Evolutionary conservation across 2,113 vertebrate species (phyloP).

Genomic region (Melanerpes formicivorus): DNA sequence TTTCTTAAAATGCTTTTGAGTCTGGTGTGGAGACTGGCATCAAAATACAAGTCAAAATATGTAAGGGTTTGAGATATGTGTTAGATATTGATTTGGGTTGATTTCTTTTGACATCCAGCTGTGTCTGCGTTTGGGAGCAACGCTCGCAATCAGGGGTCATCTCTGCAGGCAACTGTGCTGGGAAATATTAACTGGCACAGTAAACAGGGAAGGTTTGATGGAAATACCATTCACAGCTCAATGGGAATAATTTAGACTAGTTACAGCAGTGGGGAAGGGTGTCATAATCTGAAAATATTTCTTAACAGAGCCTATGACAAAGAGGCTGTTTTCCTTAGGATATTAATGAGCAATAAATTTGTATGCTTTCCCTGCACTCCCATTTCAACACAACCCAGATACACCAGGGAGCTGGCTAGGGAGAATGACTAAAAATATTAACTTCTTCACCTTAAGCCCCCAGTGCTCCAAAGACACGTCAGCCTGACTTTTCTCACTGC

Average conservation of each 20-base stretch:
- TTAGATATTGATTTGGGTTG: constrained; percentile 41
- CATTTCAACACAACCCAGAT: not conserved
- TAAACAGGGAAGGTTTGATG: not conserved
- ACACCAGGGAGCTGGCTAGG: not conserved
- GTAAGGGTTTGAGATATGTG: constrained; percentile 23
- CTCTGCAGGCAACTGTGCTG: constrained; percentile 47
- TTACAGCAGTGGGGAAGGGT: not conserved
- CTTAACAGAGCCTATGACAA: constrained; percentile 42
- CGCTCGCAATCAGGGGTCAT: constrained; percentile 50
- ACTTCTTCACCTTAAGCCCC: not conserved
- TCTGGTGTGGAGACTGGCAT: constrained; percentile 53
- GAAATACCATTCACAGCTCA: constrained; percentile 42
- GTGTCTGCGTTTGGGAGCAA: constrained; percentile 41
- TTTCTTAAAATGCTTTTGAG: constrained; percentile 40
- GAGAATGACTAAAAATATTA: constrained; percentile 16
- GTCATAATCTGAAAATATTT: constrained; percentile 41
- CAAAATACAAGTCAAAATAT: constrained; percentile 44
- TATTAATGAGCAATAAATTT: constrained; percentile 35
- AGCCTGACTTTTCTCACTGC: not conserved
- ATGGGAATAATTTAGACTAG: constrained; percentile 17
- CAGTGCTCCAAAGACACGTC: not conserved
- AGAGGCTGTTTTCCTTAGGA: not conserved
- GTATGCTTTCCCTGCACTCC: rapidly evolving
- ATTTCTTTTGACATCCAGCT: constrained; percentile 55
- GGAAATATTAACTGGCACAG: constrained; percentile 47